phyloP scores from a whole-genome alignment of 2,113 vertebrate genomes.

The Rostratula benghalensis region DNA sequence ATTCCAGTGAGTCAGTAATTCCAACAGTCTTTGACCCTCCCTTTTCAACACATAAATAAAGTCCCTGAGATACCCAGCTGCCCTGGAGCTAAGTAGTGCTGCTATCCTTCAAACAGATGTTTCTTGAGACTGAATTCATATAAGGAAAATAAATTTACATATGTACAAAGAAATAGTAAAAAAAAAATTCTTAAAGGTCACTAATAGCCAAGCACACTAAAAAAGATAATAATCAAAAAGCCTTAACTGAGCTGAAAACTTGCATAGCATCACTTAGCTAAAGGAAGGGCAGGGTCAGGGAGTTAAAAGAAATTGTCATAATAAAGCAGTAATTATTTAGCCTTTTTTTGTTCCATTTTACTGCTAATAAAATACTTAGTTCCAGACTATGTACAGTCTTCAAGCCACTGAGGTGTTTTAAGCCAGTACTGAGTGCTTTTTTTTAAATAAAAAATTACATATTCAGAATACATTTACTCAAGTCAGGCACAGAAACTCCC shows the following conservation, averaged over 20 bases:
- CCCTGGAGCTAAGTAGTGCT: not conserved
- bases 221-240: not conserved
- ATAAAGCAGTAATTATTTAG: not conserved
- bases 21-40: not conserved
- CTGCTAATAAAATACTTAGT: not conserved
- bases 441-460: not conserved
- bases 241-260: not conserved
- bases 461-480: not conserved
- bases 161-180: not conserved
- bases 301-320: not conserved
- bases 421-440: not conserved
- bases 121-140: not conserved
- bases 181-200: not conserved
- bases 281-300: not conserved
- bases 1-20: not conserved
- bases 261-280: not conserved
- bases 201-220: not conserved
- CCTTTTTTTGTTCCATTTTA: not conserved
- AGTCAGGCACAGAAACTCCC: not conserved
- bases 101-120: not conserved
- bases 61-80: not conserved
- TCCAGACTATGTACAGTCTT: not conserved
- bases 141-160: not conserved
- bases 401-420: not conserved
- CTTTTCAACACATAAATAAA: not conserved